A percentile compares a stretch with the other conserved stretches of the same genome.
Evolutionary conservation across 2,113 vertebrate species (phyloP).

Genomic region (Labeo rohita): DNA sequence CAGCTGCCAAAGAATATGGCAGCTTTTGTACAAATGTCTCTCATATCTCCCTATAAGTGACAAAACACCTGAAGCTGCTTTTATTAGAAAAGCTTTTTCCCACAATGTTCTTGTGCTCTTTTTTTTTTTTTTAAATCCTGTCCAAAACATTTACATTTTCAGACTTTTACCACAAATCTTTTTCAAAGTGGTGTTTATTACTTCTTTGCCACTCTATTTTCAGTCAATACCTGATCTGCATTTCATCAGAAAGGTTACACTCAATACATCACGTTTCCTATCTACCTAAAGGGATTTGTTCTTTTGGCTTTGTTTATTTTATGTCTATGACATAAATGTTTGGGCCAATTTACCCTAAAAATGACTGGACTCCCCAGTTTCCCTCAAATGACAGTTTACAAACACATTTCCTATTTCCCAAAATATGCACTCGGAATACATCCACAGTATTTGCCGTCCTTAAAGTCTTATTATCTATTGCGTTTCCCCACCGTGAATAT

Average conservation of each 20-base stretch:
- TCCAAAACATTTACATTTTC: neutral
- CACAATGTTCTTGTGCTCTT: constrained; percentile 7
- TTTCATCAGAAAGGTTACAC: constrained; percentile 52
- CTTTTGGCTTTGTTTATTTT: neutral
- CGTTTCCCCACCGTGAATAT: neutral
- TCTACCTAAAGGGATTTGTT: neutral
- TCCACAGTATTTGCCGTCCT: neutral
- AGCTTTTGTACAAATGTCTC: constrained; percentile 37
- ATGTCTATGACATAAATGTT: neutral
- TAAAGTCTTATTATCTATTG: constrained; percentile 13
- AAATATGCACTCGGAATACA: neutral
- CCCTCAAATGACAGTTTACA: neutral
- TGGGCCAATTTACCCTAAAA: neutral
- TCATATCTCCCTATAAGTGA: neutral
- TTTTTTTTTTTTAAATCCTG: neutral
- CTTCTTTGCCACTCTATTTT: neutral
- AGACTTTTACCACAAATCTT: neutral
- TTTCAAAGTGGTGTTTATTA: constrained; percentile 36
- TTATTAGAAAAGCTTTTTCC: neutral
- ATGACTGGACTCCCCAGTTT: neutral
- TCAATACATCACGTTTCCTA: constrained; percentile 14
- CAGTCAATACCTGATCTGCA: constrained; percentile 4
- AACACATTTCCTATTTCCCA: neutral
- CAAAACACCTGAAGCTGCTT: constrained; percentile 31
- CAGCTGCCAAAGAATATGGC: constrained; percentile 25